Evolutionary conservation across 2,888 invertebrate species (phyloP), one percentile per base, ranked within the genome.

Genomic region (Chaetoderma sp.): DNA sequence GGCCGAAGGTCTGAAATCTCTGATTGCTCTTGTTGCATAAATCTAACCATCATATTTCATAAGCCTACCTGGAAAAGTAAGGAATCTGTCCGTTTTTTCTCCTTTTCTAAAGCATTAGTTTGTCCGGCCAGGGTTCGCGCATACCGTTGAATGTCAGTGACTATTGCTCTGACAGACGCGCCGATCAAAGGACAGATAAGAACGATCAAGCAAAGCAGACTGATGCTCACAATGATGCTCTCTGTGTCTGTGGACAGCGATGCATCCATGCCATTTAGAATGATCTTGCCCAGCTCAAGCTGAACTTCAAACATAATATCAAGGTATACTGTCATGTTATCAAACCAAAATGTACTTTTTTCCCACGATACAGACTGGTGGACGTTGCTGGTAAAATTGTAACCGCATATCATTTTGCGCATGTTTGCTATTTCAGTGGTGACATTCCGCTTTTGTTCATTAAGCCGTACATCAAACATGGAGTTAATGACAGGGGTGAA

Each of bases 31-130:
- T n/a, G n/a, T n/a, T n/a, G n/a, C n/a, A n/a, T n/a, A n/a, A n/a
- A n/a, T n/a, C n/a, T n/a, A n/a, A n/a, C n/a, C n/a, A n/a, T n/a
- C n/a, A n/a, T n/a, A n/a, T n/a, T n/a, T n/a, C n/a, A n/a, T n/a
- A n/a, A n/a, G n/a, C n/a, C n/a, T n/a, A n/a, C 77, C 65, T 79
- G 78, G 50, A 74, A 75, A 16, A 84, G 70, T 28, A 83, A 63
- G 0, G 72, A 72, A 55, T 83, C 82, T 0, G 84, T 80, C 25
- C 81, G 72, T 67, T 79, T 81, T 63, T 81, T 78, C 69, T 84
- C 83, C 39, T 77, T 76, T 42, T 78, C 76, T 47, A 84, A 60
- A 8, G 78, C 80, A 47, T 78, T 78, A 16, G 81, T 81, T 36
- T 60, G 60, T 6, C 18, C 30, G 2, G 60, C 60, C 56, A 60